phyloP scores from a whole-genome alignment of 2,797 vertebrate species.

The Betta splendens region DNA sequence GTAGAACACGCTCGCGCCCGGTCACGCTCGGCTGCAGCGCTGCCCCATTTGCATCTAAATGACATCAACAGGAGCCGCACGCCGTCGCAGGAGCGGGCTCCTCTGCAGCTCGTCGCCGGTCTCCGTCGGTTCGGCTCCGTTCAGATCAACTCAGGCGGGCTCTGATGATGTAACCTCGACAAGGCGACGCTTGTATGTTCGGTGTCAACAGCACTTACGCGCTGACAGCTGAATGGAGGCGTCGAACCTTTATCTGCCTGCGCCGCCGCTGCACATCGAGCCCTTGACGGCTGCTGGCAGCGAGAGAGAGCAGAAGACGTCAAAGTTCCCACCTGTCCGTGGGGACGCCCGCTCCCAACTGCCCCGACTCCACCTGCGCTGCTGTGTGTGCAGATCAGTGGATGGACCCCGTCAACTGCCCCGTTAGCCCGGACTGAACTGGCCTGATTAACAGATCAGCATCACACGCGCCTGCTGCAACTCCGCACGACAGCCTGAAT shows the following conservation, averaged over 20 bases:
- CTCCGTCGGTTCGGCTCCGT: slow-evolving; percentile 6
- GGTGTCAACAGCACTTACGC: slow-evolving; percentile 18
- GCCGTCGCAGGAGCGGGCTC: slow-evolving; percentile 17
- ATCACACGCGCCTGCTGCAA: slow-evolving; percentile 49
- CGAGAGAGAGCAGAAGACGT: too few relatives aligned
- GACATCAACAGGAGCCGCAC: slow-evolving; percentile 41
- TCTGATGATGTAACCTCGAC: slow-evolving; percentile 30
- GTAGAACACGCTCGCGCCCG: slow-evolving; percentile 43
- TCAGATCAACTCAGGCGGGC: slow-evolving; percentile 21
- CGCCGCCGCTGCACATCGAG: not conserved
- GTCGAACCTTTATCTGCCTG: not conserved
- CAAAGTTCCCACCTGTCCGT: too few relatives aligned
- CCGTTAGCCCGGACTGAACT: slow-evolving; percentile 61
- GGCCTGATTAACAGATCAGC: slow-evolving; percentile 74
- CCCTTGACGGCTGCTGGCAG: slow-evolving; percentile 4
- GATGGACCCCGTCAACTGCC: slow-evolving; percentile 69
- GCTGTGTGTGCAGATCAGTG: slow-evolving; percentile 47
- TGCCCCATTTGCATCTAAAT: slow-evolving; percentile 61
- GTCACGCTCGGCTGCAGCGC: slow-evolving; percentile 50
- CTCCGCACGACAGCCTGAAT: not conserved
- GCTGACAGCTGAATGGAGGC: not conserved
- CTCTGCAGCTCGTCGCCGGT: slow-evolving; percentile 1
- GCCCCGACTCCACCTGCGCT: slow-evolving; percentile 9
- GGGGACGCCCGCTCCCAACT: too few relatives aligned
- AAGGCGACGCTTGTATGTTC: not conserved